phyloP scores from a whole-genome alignment of 2,888 invertebrate genomes.

The Agrilus mali region DNA sequence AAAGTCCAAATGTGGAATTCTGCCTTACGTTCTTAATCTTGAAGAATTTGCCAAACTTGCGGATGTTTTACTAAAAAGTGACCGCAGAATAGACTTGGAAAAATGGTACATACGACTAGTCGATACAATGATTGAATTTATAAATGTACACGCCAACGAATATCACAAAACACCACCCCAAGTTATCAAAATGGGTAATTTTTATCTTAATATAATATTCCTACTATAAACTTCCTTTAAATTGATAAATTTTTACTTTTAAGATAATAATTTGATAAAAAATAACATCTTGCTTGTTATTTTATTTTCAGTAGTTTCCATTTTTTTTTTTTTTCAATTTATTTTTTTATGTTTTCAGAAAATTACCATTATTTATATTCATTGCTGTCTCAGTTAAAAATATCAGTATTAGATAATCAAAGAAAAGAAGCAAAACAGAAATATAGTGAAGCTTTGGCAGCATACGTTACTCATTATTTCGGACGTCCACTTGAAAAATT shows the following conservation, averaged over 20 bases:
- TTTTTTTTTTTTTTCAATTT: not conserved
- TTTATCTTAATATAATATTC: constrained; percentile 1
- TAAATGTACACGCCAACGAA: constrained; percentile 63
- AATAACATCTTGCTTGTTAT: constrained; percentile 1
- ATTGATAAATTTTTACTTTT: no score
- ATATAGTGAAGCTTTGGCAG: constrained; percentile 79
- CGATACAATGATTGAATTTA: constrained; percentile 72
- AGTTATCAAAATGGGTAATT: constrained; percentile 74
- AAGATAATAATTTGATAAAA: no score
- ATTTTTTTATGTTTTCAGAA: constrained; percentile 42
- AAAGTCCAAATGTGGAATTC: constrained; percentile 75
- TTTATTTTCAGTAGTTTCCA: not conserved
- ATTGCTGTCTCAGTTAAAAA: constrained; percentile 77
- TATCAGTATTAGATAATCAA: constrained; percentile 72
- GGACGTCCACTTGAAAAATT: constrained; percentile 85
- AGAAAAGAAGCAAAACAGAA: constrained; percentile 82
- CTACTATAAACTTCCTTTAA: no score
- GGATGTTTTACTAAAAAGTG: constrained; percentile 80
- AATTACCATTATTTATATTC: constrained; percentile 92
- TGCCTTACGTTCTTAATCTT: constrained; percentile 81
- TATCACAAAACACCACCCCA: constrained; percentile 87
- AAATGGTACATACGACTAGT: constrained; percentile 79
- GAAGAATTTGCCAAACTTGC: constrained; percentile 80
- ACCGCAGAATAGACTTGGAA: constrained; percentile 79
- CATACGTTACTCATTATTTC: constrained; percentile 90